Base-by-base conservation (phyloP, 2,797 vertebrate genomes). In the Trachops cirrhosus region DNA sequence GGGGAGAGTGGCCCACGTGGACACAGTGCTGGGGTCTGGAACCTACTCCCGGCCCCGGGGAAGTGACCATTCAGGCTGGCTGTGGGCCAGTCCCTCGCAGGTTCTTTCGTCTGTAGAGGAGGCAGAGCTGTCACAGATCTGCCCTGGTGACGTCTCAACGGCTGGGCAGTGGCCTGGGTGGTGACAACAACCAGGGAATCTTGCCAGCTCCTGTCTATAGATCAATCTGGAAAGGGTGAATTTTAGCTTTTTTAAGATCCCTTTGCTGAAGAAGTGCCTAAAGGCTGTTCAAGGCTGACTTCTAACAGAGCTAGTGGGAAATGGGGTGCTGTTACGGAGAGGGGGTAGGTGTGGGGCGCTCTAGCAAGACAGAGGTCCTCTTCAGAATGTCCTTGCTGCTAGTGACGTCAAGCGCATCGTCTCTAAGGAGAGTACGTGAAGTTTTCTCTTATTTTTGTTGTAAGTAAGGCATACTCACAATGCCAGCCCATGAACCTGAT, bases 341-440 rank as follows among this genome's bases (percentile, higher is more conserved):
- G 8, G 6, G 50, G 16, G 4, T 11, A 19, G 39, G 14, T n/a
- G 12, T 57, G 4, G 34, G 67, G 78, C 16, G 11, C n/a, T 4
- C 18, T 37, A 0, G 2, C 6, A 46, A 78, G 19, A 74, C 41
- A 4, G 2, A 0, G 15, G 24, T 77, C 14, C 12, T n/a, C 15
- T 37, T 64, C 18, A 26, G 5, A 14, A 0, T 5, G 44, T 39
- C 67, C 57, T 50, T 57, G 29, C 32, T 41, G 22, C n/a, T 64
- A 0, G 48, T 34, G 18, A 24, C 2, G 9, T 85, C 54, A 50
- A 9, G 62, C 26, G 9, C 15, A 1, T 32, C 19, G 29, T 52
- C 44, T 82, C 50, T 64, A 11, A 22, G 21, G 44, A 48, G 9
- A 64, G 21, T 15, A 29, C 29, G 6, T 7, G 71, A 52, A 10